Evolutionary conservation across 2,113 vertebrate genomes (phyloP), one percentile per base, ranked within the genome.

Genomic region (Channa maculata): DNA sequence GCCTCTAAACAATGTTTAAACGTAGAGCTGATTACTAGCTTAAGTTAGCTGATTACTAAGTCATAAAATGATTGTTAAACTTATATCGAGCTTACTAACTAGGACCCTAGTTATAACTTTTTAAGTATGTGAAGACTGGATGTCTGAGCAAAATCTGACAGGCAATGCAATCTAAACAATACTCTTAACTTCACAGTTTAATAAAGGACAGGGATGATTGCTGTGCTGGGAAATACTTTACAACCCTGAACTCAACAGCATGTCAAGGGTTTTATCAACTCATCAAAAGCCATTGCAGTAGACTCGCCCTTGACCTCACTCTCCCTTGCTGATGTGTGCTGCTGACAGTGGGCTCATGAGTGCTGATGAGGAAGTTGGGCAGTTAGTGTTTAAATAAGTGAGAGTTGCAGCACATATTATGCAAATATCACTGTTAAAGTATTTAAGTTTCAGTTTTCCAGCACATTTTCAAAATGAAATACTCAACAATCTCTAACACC

Each of bases 291-390:
- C 49, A 43, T 65, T 60, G 12, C 51, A 37, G 41, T 41, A 57
- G 77, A 79, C 59, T 75, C 62, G 73, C 50, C 85, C 77, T 84
- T 79, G 83, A 81, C 75, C 77, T 44, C 38, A 2, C n/a, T 48
- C 72, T 83, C 52, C 45, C 61, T 62, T 85, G 72, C 78, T 80
- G 83, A 78, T 72, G 73, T 59, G 64, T 69, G 66, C 71, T 83
- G 88, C 83, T 84, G 84, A 89, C 85, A 55, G 82, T 5, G 0
- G 52, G 44, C 12, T 66, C 36, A 41, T 11, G 59, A 84, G 67
- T 73, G 91, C 86, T 89, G 88, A 92, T 78, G n/a, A 82, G 43
- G 69, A 43, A 62, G 55, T 75, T 79, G 64, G 64, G 66, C 38
- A 45, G 13, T 70, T 70, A 57, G 54, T n/a, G 62, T 73, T 2